Evolutionary conservation across 2,888 invertebrate genomes (phyloP), one percentile per base, ranked within the genome.

Genomic region (Glaucopsyche alexis): DNA sequence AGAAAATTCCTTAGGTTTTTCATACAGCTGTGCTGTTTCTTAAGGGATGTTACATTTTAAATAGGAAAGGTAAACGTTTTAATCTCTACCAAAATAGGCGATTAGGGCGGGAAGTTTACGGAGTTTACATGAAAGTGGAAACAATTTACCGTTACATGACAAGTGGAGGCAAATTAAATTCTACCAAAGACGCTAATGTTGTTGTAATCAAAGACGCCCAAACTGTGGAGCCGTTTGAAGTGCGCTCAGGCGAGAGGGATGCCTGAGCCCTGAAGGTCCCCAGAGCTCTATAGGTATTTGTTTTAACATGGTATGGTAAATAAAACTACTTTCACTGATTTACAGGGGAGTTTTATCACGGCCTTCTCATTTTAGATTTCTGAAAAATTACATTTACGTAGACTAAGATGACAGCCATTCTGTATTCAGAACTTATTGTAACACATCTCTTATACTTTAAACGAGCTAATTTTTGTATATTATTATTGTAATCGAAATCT

Each of bases 171-270:
- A 90, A 91, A 91, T 91, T 90, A 91, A 90, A 91, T 91, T 91
- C 89, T 87, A 77, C 77, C 78, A 80, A 85, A 89, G 88, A 88
- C 84, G 87, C 79, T 86, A 87, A 87, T 89, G 86, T 86, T 82
- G 86, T 85, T 69, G 69, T 87, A 88, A 90, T 90, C 90, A 91
- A 91, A 91, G 91, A 89, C 84, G 85, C 86, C 88, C 87, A 86
- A 88, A 85, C 86, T 82, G 84, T 86, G 88, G 2, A 89, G 75
- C 77, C 86, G 91, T 91, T 92, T 91, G 91, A 91, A 83, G 89
- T 90, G 81, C 87, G 82, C 72, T 81, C 81, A 79, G 74, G 81
- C 81, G 91, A 80, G 79, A 85, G 80, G 79, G 82, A 90, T 91
- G 89, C 90, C 88, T 86, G 82, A 90, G 90, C 89, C 90, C 88